phyloP scores from a whole-genome alignment of 2,797 vertebrate genomes.

The Mareca strepera region DNA sequence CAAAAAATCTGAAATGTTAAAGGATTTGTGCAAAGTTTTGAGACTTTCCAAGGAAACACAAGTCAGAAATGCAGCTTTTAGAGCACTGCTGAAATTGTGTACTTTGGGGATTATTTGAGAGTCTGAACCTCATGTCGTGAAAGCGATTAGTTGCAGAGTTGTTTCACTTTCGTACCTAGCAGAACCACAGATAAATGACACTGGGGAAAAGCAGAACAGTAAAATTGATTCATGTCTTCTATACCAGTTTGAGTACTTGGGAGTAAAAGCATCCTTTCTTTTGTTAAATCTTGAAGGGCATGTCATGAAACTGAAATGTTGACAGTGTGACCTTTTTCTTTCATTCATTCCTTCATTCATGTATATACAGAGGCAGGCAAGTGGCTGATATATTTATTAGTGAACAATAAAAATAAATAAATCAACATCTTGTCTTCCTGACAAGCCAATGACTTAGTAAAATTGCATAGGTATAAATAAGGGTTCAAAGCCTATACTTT shows the following conservation, averaged over 20 bases:
- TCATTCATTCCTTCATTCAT: background rate
- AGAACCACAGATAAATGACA: background rate
- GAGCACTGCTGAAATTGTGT: background rate
- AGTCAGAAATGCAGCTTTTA: conserved; percentile 51
- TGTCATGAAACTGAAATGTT: conserved; percentile 22
- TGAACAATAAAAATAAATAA: conserved; percentile 10
- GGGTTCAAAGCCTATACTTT: conserved; percentile 55
- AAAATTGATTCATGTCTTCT: conserved; percentile 36
- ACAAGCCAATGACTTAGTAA: conserved; percentile 14
- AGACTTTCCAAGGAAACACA: conserved; percentile 35
- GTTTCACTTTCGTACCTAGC: conserved; percentile 21
- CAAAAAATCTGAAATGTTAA: conserved; percentile 13
- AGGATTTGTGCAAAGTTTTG: conserved; percentile 49
- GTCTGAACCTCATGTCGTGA: conserved; percentile 4
- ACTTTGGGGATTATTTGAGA: background rate
- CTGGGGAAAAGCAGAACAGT: conserved; percentile 32
- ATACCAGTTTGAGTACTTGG: conserved; percentile 2
- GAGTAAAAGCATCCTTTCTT: conserved; percentile 42
- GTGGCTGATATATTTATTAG: background rate
- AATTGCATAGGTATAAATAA: conserved; percentile 42
- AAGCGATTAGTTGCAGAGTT: conserved; percentile 37
- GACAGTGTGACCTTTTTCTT: conserved; percentile 32
- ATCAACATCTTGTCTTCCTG: conserved; percentile 1
- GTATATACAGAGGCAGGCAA: background rate
- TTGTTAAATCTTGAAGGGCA: conserved; percentile 18